A percentile compares a stretch with the other conserved stretches of the same genome.
phyloP scores from a whole-genome alignment of 2,113 vertebrate species.

The Anas platyrhynchos region DNA sequence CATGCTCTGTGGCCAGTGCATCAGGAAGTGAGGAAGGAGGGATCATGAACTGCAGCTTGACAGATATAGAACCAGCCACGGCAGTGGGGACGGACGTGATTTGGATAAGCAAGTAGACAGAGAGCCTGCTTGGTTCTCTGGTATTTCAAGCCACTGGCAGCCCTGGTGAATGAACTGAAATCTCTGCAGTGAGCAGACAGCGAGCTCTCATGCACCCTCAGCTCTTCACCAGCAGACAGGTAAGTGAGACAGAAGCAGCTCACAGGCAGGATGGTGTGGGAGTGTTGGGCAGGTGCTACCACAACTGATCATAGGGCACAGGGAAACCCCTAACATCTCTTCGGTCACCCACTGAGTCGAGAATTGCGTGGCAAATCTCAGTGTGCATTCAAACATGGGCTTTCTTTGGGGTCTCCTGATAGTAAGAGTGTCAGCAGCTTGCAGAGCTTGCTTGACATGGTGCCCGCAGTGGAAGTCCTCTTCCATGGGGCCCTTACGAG shows the following conservation, averaged over 20 bases:
- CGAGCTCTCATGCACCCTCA: rapidly evolving
- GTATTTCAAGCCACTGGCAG: background rate
- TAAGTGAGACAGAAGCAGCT: background rate
- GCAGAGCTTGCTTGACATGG: background rate
- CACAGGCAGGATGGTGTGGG: background rate
- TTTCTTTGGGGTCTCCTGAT: background rate
- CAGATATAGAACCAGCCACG: background rate
- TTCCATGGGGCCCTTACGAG: rapidly evolving
- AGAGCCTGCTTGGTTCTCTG: background rate
- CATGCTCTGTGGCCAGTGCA: background rate
- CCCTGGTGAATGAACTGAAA: background rate
- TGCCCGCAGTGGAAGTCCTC: background rate
- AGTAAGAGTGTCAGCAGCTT: background rate
- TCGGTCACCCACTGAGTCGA: rapidly evolving
- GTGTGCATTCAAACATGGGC: background rate
- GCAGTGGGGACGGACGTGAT: background rate
- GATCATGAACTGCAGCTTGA: background rate
- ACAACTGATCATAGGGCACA: rapidly evolving
- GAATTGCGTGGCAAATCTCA: background rate
- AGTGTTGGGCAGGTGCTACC: rapidly evolving
- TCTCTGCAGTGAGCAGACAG: background rate
- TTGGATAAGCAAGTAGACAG: background rate
- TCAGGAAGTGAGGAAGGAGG: constrained; percentile 41
- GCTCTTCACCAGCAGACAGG: constrained; percentile 3
- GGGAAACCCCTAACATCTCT: background rate